Evolutionary conservation across 2,888 invertebrate genomes (phyloP), one percentile per base, ranked within the genome.

Genomic region (Rotaria macrura): DNA sequence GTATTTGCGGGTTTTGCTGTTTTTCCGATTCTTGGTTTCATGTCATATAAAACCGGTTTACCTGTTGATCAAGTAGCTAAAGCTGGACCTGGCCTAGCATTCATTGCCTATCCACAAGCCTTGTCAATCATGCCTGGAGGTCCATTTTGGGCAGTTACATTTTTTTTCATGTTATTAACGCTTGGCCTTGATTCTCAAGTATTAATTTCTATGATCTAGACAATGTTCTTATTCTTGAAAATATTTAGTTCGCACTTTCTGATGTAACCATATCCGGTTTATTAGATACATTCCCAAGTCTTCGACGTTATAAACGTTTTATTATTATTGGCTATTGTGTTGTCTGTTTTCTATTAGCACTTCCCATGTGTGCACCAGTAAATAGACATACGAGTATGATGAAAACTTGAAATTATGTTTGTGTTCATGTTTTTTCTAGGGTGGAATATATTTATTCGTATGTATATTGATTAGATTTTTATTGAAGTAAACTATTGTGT

Each of bases 91-190:
- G 85, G 85, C 12, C 54, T 85, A n/a, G 83, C 83, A n/a, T 85
- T 85, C 47, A 84, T 85, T 54, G 85, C 85, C 40, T 85, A 85
- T 85, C 85, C 85, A 14, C 84, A 85, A 29, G 85, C 83, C 14
- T n/a, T 85, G 14, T 57, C 79, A 43, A 65, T 52, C 9, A 84
- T 85, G 74, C 74, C 55, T 25, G 84, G 38, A 17, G 83, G 83
- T 3, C 74, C 74, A n/a, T 54, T 85, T n/a, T 85, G 74, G 55
- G 83, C 84, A 54, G 83, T 85, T 0, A 52, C 49, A 29, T 83
- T 85, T 54, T 85, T 85, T 65, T 84, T 85, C n/a, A 85, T 85
- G 85, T 43, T 85, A 20, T 10, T 85, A 0, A 85, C 85, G 0
- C 84, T 85, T 23, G 85, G 85, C n/a, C 40, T 85, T 4, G 85